These are phyloP conservation scores for Trissolcus brochymenae DNA, from an alignment of 2,888 invertebrate genomes.

Conservation along the genomic window DNA sequence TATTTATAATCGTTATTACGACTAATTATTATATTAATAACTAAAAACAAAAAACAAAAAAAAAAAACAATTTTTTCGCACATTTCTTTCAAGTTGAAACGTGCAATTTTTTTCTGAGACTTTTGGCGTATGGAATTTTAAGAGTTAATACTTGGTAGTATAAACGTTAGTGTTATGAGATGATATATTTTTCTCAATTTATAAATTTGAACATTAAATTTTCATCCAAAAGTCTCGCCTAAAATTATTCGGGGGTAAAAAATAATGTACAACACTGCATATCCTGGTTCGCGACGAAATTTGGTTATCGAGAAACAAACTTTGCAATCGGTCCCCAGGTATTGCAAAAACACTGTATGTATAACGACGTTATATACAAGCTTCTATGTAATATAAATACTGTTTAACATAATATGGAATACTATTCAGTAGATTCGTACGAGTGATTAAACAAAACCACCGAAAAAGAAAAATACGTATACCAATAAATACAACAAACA, in stretches of 20 bases:
- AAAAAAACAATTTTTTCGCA: too few relatives aligned
- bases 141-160: not conserved
- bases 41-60: too few relatives aligned
- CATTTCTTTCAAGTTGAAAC: too few relatives aligned
- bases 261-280: constrained; percentile 42
- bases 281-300: constrained; percentile 12
- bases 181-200: not conserved
- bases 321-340: constrained; percentile 13
- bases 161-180: not conserved
- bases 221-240: too few relatives aligned
- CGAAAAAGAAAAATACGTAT: constrained; percentile 3
- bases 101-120: too few relatives aligned
- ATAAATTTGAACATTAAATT: constrained; percentile 1
- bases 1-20: too few relatives aligned
- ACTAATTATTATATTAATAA: too few relatives aligned
- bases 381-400: constrained; percentile 46
- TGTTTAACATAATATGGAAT: constrained; percentile 30
- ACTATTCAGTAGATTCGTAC: constrained; percentile 21
- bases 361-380: constrained; percentile 48
- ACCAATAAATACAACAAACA: constrained; percentile 22
- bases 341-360: constrained; percentile 20
- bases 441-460: constrained; percentile 10
- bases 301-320: not conserved
- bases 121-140: too few relatives aligned
- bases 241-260: too few relatives aligned